Evolutionary conservation across 2,113 vertebrate species (phyloP), one percentile per base, ranked within the genome.

Genomic region (Nycticebus coucang): DNA sequence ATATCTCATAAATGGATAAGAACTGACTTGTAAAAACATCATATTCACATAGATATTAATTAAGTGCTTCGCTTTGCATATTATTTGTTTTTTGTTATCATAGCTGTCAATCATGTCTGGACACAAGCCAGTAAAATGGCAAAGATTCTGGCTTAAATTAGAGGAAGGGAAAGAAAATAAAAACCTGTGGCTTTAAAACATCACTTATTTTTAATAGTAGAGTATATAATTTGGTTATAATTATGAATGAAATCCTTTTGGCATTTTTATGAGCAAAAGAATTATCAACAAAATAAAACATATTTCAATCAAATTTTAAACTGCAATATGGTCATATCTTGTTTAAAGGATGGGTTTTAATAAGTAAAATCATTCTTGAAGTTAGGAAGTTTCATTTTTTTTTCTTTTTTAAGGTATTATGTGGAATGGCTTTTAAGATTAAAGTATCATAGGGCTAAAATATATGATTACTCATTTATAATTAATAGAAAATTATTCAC

Each of bases 71-170:
- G n/a, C 90, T 92, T 97, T 94, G 41, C 24, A 53, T 95, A 89
- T 37, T 3, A 59, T 95, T 93, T 94, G 24, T 55, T 55, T 33
- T 86, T 89, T 4, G 82, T 94, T 96, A 74, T 13, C 71, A 72
- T 93, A 77, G 55, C n/a, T 78, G 26, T 92, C 33, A 41, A 50
- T 96, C 83, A 89, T 53, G 91, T 93, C 17, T 87, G 66, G 83
- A 92, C 53, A 82, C 26, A 19, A 94, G 45, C 22, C 62, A 78
- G 9, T 62, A 41, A 89, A 89, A 35, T 59, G 41, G 37, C 53
- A 93, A 91, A 94, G 9, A 88, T 17, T 85, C 35, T 83, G 50
- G 11, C 30, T 86, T 89, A 96, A 82, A 91, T 83, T 92, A 77
- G 2, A 84, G 14, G n/a, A 85, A 68, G 55, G n/a, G 55, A 64